Percentiles rank a stretch among this genome's conserved stretches.
Evolutionary conservation across 2,888 invertebrate genomes (phyloP).

Genomic region (Sinotaia quadrata): DNA sequence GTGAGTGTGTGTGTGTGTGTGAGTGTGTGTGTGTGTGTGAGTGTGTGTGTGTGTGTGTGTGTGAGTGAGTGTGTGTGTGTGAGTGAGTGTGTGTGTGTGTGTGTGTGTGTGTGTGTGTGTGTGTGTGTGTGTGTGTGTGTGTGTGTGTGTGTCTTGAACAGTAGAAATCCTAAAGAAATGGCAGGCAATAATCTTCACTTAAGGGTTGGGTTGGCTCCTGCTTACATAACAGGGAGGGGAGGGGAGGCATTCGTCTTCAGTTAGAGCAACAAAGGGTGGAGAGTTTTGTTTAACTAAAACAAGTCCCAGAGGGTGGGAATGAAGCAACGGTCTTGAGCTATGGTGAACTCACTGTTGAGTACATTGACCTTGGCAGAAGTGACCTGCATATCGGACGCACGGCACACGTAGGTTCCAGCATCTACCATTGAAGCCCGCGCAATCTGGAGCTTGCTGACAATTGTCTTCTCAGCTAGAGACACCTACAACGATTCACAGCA

Average conservation of each 20-base stretch:
- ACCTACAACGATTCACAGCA: no score
- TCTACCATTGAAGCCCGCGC: constrained; percentile 48
- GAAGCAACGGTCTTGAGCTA: not conserved
- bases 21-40: not conserved
- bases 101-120: constrained; percentile 2
- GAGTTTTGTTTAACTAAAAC: no score
- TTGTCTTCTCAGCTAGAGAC: constrained; percentile 46
- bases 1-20: not conserved
- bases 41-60: not conserved
- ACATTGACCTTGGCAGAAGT: constrained; percentile 56
- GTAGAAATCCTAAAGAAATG: no score
- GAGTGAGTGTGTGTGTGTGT: constrained; percentile 1
- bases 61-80: not conserved
- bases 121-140: not conserved
- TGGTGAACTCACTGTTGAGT: constrained; percentile 56
- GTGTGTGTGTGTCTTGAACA: not conserved
- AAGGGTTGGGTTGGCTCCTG: no score
- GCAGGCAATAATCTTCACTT: no score
- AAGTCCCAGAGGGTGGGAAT: no score
- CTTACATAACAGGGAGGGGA: no score
- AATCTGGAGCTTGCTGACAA: constrained; percentile 51
- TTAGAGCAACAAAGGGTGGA: no score
- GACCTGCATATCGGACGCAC: constrained; percentile 54
- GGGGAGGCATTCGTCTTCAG: no score
- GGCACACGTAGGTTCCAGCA: constrained; percentile 59